Evolutionary conservation across 2,888 invertebrate species (phyloP).

Genomic region (Ctena decussata): DNA sequence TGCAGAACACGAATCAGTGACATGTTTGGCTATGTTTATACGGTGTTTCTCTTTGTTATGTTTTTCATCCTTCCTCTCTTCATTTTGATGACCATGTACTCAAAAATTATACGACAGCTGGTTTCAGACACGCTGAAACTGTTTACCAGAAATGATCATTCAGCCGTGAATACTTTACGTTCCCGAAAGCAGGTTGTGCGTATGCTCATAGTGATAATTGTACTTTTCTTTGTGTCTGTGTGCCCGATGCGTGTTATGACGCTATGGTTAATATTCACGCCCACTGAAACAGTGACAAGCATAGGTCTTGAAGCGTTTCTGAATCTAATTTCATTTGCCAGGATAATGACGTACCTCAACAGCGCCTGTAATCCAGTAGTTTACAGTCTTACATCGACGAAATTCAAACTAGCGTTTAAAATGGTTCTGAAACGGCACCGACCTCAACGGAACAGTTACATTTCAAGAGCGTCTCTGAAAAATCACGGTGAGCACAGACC

Average conservation of each 20-base stretch:
- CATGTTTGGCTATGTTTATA: slow-evolving; percentile 93
- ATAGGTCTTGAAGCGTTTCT: slow-evolving; percentile 94
- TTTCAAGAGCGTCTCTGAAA: neutral
- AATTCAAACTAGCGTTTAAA: slow-evolving; percentile 90
- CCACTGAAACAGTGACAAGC: slow-evolving; percentile 90
- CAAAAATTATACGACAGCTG: slow-evolving; percentile 83
- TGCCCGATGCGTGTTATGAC: slow-evolving; percentile 96
- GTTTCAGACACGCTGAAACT: slow-evolving; percentile 41
- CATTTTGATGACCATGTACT: slow-evolving; percentile 93
- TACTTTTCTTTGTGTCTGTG: slow-evolving; percentile 96
- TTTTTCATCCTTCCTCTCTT: slow-evolving; percentile 95
- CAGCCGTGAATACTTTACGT: slow-evolving; percentile 28
- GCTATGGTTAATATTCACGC: slow-evolving; percentile 94
- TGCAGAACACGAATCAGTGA: slow-evolving; percentile 94
- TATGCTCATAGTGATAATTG: slow-evolving; percentile 80
- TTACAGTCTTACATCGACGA: slow-evolving; percentile 96
- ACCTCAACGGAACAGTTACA: too few relatives aligned
- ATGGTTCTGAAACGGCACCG: slow-evolving; percentile 23
- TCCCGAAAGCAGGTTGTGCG: slow-evolving; percentile 77
- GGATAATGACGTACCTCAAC: slow-evolving; percentile 94
- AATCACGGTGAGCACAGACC: too few relatives aligned
- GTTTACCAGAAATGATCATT: slow-evolving; percentile 27
- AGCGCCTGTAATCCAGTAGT: slow-evolving; percentile 97
- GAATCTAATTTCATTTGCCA: slow-evolving; percentile 94
- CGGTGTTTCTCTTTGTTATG: slow-evolving; percentile 92